Conservation (phyloP, 2,888 invertebrate genomes). For the Drosophila paranaensis region DNA sequence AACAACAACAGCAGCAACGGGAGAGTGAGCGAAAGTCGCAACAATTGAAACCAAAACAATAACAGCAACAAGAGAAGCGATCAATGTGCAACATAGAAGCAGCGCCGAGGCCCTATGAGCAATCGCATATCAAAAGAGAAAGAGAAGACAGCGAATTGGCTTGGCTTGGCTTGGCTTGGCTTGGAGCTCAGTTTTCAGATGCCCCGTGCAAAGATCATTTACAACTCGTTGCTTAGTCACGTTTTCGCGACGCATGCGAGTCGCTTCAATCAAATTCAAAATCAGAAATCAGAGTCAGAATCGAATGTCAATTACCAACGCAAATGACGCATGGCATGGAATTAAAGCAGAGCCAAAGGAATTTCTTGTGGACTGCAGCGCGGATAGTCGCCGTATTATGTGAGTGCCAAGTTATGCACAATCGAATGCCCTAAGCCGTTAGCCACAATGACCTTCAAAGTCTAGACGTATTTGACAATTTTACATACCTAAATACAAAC, state of each 20-base stretch:
- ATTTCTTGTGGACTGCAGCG: slow-evolving; percentile 33
- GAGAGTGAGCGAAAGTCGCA: slow-evolving; percentile 14
- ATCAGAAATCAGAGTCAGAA: slow-evolving; percentile 36
- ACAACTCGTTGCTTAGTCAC: slow-evolving; percentile 60
- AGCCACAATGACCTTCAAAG: slow-evolving; percentile 71
- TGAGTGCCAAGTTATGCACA: slow-evolving; percentile 23
- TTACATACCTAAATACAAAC: slow-evolving; percentile 53
- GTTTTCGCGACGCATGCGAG: slow-evolving; percentile 43
- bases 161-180: background rate
- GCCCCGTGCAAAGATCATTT: slow-evolving; percentile 33
- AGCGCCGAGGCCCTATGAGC: slow-evolving; percentile 22
- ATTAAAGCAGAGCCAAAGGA: slow-evolving; percentile 21
- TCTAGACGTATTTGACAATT: slow-evolving; percentile 78
- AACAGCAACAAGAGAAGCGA: background rate
- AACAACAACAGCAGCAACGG: slow-evolving; percentile 23
- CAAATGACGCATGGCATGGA: slow-evolving; percentile 47
- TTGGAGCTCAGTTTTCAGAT: slow-evolving; percentile 5
- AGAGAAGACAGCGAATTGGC: slow-evolving; percentile 11
- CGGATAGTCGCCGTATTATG: background rate
- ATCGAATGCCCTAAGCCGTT: slow-evolving; percentile 52
- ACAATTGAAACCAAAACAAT: slow-evolving; percentile 14
- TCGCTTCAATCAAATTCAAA: slow-evolving; percentile 23
- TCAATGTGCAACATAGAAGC: background rate
- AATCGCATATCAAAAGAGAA: slow-evolving; percentile 26
- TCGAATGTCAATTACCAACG: slow-evolving; percentile 55